Evolutionary conservation across 37 sponge, comb jelly and placozoan genomes (phyloP), one percentile per base, ranked within the genome.

Genomic region (Spongia lamella): DNA sequence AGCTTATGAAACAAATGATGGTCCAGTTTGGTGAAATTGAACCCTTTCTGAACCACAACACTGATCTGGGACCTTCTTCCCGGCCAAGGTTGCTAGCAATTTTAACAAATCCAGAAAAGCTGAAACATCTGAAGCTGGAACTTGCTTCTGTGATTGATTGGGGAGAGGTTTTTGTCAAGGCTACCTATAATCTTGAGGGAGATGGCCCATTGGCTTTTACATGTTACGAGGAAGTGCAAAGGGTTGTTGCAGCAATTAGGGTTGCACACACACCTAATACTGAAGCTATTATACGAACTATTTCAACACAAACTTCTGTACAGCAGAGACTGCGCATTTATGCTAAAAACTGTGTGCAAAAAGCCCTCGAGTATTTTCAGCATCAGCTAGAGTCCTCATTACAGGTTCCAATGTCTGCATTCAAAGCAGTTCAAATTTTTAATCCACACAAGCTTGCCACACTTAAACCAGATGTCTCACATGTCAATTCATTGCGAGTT

Each of bases 21-120:
- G 43, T 61, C 6, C 72, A 79, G 56, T 86, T 86, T 68, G 87
- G 80, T 20, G 76, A 86, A 51, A 33, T 86, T 39, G 53, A 53
- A 39, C 76, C 80, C 9, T 79, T 79, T 64, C 54, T 86, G 22
- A 24, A 59, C 37, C 11, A 65, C 22, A 79, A 86, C 64, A 15
- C 38, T 25, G 77, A 79, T 51, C 52, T 79, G 20, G 76, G 76
- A 50, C 70, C 87, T 56, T 17, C 76, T 20, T 9, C 59, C 21
- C 56, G 80, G 36, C 71, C 87, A 33, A 86, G 75, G 65, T 61
- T 86, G 26, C 80, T 86, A 14, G 24, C 34, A 7, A 26, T 86
- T 22, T 17, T 86, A 14, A 54, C 17, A 9, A 63, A 86, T 32
- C 19, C 40, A 17, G 55, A 68, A 15, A 16, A 54, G 27, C 24